Percentiles rank a stretch among this genome's conserved stretches.
Conservation (phyloP, 2,113 vertebrate genomes). For the Dipodomys ordii region DNA sequence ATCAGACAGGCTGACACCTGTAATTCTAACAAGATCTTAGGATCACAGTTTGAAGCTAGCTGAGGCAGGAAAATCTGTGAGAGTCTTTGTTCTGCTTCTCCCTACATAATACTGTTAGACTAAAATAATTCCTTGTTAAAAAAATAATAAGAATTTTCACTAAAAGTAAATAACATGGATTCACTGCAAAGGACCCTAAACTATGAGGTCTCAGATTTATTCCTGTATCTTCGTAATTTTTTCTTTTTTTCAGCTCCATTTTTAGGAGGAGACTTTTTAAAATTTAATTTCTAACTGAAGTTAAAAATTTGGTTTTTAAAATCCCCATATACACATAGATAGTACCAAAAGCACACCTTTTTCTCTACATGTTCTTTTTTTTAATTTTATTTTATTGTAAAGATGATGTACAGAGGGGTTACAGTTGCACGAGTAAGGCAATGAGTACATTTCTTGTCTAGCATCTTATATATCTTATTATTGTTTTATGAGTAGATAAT, state of each 20-base stretch:
- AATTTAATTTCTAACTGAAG: background rate
- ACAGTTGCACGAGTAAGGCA: too few relatives aligned
- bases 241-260: background rate
- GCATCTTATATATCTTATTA: background rate
- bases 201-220: background rate
- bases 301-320: background rate
- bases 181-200: background rate
- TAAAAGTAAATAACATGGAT: background rate
- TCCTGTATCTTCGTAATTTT: constrained; percentile 1
- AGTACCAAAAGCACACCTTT: too few relatives aligned
- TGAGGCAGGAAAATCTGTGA: too few relatives aligned
- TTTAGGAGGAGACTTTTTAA: background rate
- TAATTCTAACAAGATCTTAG: too few relatives aligned
- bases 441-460: too few relatives aligned
- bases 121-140: too few relatives aligned
- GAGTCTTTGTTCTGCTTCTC: too few relatives aligned
- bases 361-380: background rate
- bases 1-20: too few relatives aligned
- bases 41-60: too few relatives aligned
- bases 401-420: too few relatives aligned
- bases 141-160: background rate
- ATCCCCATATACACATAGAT: background rate
- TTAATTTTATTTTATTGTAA: background rate
- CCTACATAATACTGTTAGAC: too few relatives aligned
- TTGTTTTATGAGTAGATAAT: constrained; percentile 15